Evolutionary conservation across 2,797 vertebrate species (phyloP), one percentile per base, ranked within the genome.

Genomic region (Astyanax mexicanus): DNA sequence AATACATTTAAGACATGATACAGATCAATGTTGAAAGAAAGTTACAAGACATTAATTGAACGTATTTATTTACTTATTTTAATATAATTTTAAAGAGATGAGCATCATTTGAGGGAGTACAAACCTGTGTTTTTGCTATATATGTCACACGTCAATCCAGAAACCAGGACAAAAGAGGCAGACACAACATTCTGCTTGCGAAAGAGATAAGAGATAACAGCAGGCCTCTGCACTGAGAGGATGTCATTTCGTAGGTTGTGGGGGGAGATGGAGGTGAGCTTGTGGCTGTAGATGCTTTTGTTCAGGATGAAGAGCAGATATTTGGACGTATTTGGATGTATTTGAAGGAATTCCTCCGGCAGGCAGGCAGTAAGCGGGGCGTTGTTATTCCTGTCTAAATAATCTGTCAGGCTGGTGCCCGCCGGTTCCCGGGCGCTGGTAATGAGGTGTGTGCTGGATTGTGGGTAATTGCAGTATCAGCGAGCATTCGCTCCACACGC

Each of bases 401-500:
- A 79, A 75, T 78, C 79, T 80, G 81, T 70, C 69, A 73, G 40
- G 81, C 81, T 72, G 64, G 65, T 76, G 42, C n/a, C 61, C 52
- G 77, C 54, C 75, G 85, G 83, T 54, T 15, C 58, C 54, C 54
- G 80, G 74, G 49, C 79, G 69, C 61, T 71, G 67, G 77, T 85
- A 80, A 82, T 82, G 68, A 82, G 80, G 65, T 78, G 72, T 77
- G 72, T 65, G 74, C 51, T 40, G 79, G 68, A 79, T 83, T 81
- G 74, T 81, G 80, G 37, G 67, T 81, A 80, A 84, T 83, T 74
- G 47, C 80, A 57, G 42, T 79, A 79, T 78, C 77, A 74, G 57
- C 80, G 60, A 78, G 60, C 81, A 42, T 83, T 80, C 66, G 42
- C 77, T 73, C 70, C 76, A 87, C 75, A 81, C 80, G 79, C 84